A percentile compares a stretch with the other conserved stretches of the same genome.
These are phyloP conservation scores for Drosophila kikkawai DNA, from an alignment of 1,140 invertebrate species.

Conservation along the genomic window DNA sequence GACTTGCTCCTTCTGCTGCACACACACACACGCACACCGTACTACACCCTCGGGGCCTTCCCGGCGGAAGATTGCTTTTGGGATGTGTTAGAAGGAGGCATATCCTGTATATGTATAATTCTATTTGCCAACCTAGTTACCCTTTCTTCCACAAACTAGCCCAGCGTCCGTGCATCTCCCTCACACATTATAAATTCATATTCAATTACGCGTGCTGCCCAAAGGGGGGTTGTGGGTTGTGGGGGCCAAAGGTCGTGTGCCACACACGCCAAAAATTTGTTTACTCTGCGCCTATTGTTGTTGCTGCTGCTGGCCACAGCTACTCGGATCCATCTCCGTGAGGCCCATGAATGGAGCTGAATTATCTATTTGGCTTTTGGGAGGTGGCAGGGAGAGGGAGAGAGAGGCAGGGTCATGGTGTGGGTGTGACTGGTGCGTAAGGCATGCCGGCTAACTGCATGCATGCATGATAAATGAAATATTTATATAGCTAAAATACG, in stretches of 20 bases:
- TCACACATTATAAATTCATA: constrained; percentile 77
- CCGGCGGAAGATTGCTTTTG: constrained; percentile 38
- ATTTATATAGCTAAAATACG: constrained; percentile 83
- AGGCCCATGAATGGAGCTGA: constrained; percentile 21
- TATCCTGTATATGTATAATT: constrained; percentile 39
- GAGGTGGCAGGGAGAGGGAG: not conserved
- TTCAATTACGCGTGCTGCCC: constrained; percentile 73
- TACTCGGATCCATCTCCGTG: constrained; percentile 25
- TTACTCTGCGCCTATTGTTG: constrained; percentile 50
- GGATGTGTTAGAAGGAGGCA: constrained; percentile 15
- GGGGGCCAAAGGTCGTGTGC: constrained; percentile 53
- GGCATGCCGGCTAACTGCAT: constrained; percentile 34
- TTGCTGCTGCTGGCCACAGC: constrained; percentile 9
- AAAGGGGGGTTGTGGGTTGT: not conserved
- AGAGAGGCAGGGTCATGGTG: too few relatives aligned
- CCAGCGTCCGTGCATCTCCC: constrained; percentile 25
- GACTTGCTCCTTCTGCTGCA: constrained; percentile 34
- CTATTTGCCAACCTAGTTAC: constrained; percentile 46
- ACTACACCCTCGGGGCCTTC: constrained; percentile 27
- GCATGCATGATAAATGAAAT: constrained; percentile 80
- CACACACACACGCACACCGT: not conserved
- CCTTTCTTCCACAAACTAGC: constrained; percentile 29
- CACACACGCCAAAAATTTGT: constrained; percentile 53
- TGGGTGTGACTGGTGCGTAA: not conserved
- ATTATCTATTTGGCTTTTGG: constrained; percentile 11